These are phyloP conservation scores for Entelurus aequoreus DNA, from an alignment of 2,113 vertebrate species.

Conservation along the genomic window DNA sequence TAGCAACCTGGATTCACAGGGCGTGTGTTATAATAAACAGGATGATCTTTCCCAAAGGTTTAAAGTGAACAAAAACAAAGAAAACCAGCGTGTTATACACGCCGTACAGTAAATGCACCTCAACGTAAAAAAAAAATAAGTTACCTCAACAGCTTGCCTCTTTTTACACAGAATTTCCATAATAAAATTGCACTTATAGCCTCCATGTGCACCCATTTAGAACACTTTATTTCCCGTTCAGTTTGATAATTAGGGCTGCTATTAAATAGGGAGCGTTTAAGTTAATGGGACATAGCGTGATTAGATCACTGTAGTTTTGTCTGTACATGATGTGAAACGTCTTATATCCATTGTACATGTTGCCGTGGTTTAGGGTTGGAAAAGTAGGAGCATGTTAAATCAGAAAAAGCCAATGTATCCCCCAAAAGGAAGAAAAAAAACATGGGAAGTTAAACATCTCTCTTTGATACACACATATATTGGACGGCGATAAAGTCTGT, in stretches of 20 bases:
- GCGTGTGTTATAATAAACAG: constrained; percentile 9
- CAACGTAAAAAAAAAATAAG: constrained; percentile 51
- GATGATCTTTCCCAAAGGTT: constrained; percentile 30
- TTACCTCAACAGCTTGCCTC: constrained; percentile 26
- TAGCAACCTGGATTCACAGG: constrained; percentile 8
- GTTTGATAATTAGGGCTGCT: constrained; percentile 19
- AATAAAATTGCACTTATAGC: constrained; percentile 27
- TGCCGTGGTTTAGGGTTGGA: constrained; percentile 20
- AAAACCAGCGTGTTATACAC: constrained; percentile 34
- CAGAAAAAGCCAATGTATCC: constrained; percentile 10
- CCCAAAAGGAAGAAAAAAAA: constrained; percentile 16
- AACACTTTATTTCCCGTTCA: constrained; percentile 20
- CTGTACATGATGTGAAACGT: constrained; percentile 5
- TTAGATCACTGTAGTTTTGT: constrained; percentile 14
- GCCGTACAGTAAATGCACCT: constrained; percentile 47
- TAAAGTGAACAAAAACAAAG: constrained; percentile 39
- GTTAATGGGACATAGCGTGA: constrained; percentile 1
- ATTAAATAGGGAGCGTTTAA: background rate
- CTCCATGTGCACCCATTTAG: constrained; percentile 22
- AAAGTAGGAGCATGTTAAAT: constrained; percentile 18
- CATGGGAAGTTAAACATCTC: constrained; percentile 31
- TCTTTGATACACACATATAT: constrained; percentile 38
- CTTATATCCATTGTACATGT: constrained; percentile 1
- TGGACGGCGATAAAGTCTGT: constrained; percentile 36
- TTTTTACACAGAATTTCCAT: constrained; percentile 13